Evolutionary conservation across 2,797 vertebrate genomes (phyloP).

Genomic region (Enteromius viviparus): DNA sequence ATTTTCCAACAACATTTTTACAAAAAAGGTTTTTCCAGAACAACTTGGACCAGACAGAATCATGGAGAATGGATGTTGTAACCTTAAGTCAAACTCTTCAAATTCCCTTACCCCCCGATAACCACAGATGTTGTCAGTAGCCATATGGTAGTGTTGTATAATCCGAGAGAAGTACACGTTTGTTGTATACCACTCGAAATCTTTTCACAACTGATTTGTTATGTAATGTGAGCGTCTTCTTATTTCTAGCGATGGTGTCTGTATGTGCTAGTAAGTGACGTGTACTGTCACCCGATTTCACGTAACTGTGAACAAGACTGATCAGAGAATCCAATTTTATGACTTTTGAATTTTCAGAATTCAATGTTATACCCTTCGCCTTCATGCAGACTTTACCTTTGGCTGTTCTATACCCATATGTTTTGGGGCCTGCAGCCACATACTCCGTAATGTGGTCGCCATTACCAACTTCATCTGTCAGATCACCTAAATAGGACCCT

Average conservation of each 20-base stretch:
- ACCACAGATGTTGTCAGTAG: not conserved
- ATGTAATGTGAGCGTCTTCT: not conserved
- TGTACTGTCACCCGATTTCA: not conserved
- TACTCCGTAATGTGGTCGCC: too few relatives aligned
- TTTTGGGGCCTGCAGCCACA: too few relatives aligned
- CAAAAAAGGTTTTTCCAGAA: slow-evolving; percentile 26
- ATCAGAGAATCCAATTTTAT: not conserved
- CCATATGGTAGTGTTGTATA: not conserved
- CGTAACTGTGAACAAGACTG: not conserved
- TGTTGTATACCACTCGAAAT: not conserved
- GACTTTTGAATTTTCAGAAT: not conserved
- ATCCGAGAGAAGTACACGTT: not conserved
- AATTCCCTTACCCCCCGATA: not conserved
- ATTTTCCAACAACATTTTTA: slow-evolving; percentile 5
- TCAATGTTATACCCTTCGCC: not conserved
- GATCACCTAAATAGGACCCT: not conserved
- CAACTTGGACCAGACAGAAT: not conserved
- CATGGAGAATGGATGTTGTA: slow-evolving; percentile 20
- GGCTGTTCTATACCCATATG: too few relatives aligned
- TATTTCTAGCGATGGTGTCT: not conserved
- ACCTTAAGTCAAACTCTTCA: slow-evolving; percentile 13
- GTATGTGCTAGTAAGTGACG: not conserved
- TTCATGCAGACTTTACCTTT: not conserved
- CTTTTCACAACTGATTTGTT: slow-evolving; percentile 16
- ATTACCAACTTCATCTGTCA: not conserved